Percentiles rank a stretch among this genome's conserved stretches.
Conservation (phyloP, 2,888 invertebrate species). For the Apamea sordens region DNA sequence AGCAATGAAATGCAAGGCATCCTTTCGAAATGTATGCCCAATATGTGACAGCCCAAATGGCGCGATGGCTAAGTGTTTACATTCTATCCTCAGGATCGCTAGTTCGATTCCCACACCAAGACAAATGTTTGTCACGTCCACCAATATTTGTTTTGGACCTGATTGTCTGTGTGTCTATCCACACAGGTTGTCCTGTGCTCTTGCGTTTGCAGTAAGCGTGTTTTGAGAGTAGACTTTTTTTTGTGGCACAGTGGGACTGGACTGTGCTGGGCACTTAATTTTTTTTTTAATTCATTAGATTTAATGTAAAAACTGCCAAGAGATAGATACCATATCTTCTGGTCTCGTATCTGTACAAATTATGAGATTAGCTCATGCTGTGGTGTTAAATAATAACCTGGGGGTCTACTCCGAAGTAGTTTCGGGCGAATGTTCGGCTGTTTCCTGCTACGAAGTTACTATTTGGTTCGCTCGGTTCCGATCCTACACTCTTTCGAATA, state of each 20-base stretch:
- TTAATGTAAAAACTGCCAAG: neutral
- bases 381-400: neutral
- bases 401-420: too few species aligned
- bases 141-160: constrained; percentile 44
- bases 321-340: neutral
- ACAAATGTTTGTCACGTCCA: constrained; percentile 32
- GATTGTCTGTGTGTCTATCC: constrained; percentile 36
- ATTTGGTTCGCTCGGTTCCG: too few species aligned
- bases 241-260: neutral
- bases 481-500: too few species aligned
- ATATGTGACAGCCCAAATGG: constrained; percentile 46
- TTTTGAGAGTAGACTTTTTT: constrained; percentile 18
- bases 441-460: too few species aligned
- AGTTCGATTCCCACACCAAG: constrained; percentile 40
- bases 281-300: neutral
- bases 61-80: constrained; percentile 36
- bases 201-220: constrained; percentile 18
- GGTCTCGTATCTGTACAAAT: neutral
- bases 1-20: neutral
- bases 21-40: constrained; percentile 7
- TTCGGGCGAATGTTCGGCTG: too few species aligned
- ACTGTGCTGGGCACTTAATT: too few species aligned
- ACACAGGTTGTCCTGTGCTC: constrained; percentile 17
- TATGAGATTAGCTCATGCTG: neutral
- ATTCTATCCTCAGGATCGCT: constrained; percentile 30